phyloP scores from a whole-genome alignment of 2,888 invertebrate genomes.

The Yponomeuta malinellus region DNA sequence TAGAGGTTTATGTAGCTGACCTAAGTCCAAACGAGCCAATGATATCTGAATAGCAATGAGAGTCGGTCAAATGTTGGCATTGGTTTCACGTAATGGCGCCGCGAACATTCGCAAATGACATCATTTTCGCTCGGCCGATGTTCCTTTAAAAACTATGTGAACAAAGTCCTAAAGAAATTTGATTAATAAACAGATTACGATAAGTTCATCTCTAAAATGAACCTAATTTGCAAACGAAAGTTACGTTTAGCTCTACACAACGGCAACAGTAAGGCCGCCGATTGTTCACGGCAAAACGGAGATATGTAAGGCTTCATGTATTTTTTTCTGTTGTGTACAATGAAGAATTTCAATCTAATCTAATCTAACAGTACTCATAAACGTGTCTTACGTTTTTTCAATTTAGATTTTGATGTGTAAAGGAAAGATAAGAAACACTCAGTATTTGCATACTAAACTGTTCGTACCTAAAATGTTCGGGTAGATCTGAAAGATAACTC shows the following conservation, averaged over 20 bases:
- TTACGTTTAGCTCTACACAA: too few species aligned
- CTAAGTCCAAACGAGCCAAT: conserved; percentile 36
- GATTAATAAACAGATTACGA: too few species aligned
- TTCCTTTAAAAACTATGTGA: not conserved
- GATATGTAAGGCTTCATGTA: too few species aligned
- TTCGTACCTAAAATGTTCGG: not conserved
- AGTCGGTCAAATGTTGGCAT: conserved; percentile 26
- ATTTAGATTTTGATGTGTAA: not conserved
- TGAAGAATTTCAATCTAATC: too few species aligned
- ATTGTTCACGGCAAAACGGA: too few species aligned
- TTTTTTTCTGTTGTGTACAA: too few species aligned
- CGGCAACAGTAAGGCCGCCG: too few species aligned
- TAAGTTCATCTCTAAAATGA: too few species aligned
- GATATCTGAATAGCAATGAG: conserved; percentile 43
- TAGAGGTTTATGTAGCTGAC: conserved; percentile 28
- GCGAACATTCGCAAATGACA: conserved; percentile 21
- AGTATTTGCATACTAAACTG: too few species aligned
- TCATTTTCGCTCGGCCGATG: conserved; percentile 20
- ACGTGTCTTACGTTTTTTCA: not conserved
- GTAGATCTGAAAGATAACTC: conserved; percentile 14
- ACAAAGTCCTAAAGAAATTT: not conserved
- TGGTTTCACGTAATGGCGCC: conserved; percentile 25
- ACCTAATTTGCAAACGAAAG: too few species aligned
- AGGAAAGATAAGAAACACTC: not conserved
- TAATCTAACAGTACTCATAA: not conserved